Evolutionary conservation across 2,113 vertebrate genomes (phyloP).

Genomic region (Eretmochelys imbricata): DNA sequence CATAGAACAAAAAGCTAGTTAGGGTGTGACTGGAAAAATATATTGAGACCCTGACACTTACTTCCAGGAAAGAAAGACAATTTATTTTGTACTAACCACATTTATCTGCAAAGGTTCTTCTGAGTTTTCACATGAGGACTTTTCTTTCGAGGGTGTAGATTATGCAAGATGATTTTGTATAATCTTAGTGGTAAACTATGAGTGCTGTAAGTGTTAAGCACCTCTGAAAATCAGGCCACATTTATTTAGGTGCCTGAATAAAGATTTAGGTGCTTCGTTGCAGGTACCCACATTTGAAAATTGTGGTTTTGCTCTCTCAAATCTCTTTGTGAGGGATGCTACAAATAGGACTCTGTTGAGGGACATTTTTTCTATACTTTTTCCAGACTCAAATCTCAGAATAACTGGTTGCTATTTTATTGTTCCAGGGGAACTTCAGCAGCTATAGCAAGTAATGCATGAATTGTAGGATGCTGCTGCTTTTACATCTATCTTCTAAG

Average conservation of each 20-base stretch:
- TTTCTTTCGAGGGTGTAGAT: constrained; percentile 3
- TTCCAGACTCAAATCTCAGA: neutral
- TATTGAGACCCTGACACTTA: neutral
- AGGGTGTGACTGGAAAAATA: constrained; percentile 9
- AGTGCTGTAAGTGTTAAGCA: neutral
- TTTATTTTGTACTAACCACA: constrained; percentile 2
- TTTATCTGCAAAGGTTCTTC: constrained; percentile 19
- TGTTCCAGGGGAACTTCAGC: neutral
- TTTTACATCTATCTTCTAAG: neutral
- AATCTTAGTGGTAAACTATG: constrained; percentile 18
- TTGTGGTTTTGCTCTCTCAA: neutral
- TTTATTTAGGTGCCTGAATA: neutral
- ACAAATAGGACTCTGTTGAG: neutral
- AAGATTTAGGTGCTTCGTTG: neutral
- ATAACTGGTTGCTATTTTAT: neutral
- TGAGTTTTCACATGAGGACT: constrained; percentile 15
- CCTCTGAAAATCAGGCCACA: constrained; percentile 27
- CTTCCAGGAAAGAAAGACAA: constrained; percentile 23
- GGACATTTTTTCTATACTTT: neutral
- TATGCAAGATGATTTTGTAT: constrained; percentile 33
- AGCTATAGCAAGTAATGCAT: neutral
- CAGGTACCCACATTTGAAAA: neutral
- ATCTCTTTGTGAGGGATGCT: neutral
- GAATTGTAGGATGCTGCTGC: neutral
- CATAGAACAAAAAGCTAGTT: constrained; percentile 5